phyloP scores from a whole-genome alignment of 1,140 invertebrate species.

The Mylabris phalerata region DNA sequence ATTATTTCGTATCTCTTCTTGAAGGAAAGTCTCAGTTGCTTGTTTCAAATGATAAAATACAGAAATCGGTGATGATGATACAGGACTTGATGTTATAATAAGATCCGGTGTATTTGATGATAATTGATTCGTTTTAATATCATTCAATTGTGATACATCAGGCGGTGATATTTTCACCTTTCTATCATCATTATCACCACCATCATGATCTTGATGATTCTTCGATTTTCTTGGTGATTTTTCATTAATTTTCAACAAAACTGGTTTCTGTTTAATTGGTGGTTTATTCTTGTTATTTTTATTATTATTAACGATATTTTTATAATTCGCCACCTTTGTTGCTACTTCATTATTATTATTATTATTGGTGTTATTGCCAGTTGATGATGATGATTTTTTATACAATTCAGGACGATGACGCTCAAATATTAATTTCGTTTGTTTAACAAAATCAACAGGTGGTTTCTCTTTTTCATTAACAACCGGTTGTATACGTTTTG shows the following conservation, averaged over 20 bases:
- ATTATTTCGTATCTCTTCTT: constrained; percentile 25
- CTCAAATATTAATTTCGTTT: constrained; percentile 77
- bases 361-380: constrained; percentile 33
- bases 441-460: constrained; percentile 77
- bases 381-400: constrained; percentile 40
- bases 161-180: constrained; percentile 24
- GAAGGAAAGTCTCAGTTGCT: constrained; percentile 29
- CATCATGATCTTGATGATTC: constrained; percentile 20
- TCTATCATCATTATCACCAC: constrained; percentile 18
- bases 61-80: constrained; percentile 17
- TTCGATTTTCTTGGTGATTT: constrained; percentile 23
- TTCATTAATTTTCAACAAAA: constrained; percentile 17
- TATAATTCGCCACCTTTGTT: constrained; percentile 57
- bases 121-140: constrained; percentile 13
- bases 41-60: constrained; percentile 8
- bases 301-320: constrained; percentile 52
- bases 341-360: constrained; percentile 50
- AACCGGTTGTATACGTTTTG: constrained; percentile 60
- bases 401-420: constrained; percentile 49
- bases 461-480: constrained; percentile 73
- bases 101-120: constrained; percentile 39
- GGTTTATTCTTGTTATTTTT: constrained; percentile 44
- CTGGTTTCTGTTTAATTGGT: constrained; percentile 42
- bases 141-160: constrained; percentile 33
- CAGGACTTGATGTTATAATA: constrained; percentile 38